phyloP scores from a whole-genome alignment of 2,888 invertebrate species.

The Coenonympha glycerion region DNA sequence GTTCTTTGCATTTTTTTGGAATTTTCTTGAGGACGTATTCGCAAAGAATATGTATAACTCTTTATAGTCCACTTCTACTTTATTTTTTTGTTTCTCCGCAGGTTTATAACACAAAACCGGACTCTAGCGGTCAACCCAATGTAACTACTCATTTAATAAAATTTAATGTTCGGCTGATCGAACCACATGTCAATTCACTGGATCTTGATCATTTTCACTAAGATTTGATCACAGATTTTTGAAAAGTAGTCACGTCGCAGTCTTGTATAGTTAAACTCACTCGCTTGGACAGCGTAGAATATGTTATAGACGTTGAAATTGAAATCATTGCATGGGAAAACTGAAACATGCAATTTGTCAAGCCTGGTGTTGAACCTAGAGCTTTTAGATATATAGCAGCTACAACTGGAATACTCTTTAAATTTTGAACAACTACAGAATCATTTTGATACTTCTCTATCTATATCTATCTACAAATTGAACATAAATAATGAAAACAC shows the following conservation, averaged over 20 bases:
- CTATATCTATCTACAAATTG: constrained; percentile 2
- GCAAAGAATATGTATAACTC: constrained; percentile 49
- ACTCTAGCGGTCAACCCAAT: constrained; percentile 75
- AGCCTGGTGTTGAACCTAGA: constrained; percentile 28
- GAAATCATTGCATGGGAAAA: constrained; percentile 49
- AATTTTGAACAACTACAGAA: too few relatives aligned
- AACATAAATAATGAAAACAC: too few relatives aligned
- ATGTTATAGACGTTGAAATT: constrained; percentile 33
- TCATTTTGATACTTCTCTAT: not conserved
- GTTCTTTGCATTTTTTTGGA: too few relatives aligned
- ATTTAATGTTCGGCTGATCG: constrained; percentile 69
- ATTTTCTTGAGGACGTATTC: constrained; percentile 52
- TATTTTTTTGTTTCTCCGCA: constrained; percentile 73
- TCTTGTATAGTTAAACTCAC: constrained; percentile 46
- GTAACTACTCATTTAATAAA: constrained; percentile 73
- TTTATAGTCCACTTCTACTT: constrained; percentile 66
- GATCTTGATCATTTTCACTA: constrained; percentile 68
- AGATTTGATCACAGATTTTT: constrained; percentile 59
- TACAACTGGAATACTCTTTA: constrained; percentile 13
- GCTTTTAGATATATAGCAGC: constrained; percentile 18
- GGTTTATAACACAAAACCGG: constrained; percentile 77
- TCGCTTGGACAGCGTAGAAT: constrained; percentile 58
- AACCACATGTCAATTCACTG: constrained; percentile 70
- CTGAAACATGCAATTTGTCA: constrained; percentile 29
- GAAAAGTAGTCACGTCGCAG: constrained; percentile 56